Evolutionary conservation across 2,888 invertebrate genomes (phyloP), one percentile per base, ranked within the genome.

Genomic region (Dynastes grantii): DNA sequence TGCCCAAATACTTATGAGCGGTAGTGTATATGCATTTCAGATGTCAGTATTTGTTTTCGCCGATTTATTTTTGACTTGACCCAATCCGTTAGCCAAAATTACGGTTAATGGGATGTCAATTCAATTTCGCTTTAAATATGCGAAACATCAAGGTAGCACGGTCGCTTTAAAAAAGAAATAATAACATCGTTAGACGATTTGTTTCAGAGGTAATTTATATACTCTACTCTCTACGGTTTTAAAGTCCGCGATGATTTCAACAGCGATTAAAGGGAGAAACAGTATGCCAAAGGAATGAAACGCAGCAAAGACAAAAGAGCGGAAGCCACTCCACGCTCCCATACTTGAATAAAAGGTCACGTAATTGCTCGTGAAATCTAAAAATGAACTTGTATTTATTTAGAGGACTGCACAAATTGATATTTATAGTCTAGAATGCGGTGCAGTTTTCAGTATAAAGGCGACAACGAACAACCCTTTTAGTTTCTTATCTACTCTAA

Each of bases 381-480:
- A 75, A 75, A 75, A 75, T 73, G 61, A 75, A 75, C 49, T 75
- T 63, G 63, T 63, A 75, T 75, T 75, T 75, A 75, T 63, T 75
- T 75, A 75, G 58, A 40, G 49, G 63, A 45, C 29, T 75, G 40
- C 61, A 9, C 73, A 75, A 75, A 75, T 75, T 75, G 61, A 75
- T 75, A 75, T 75, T 75, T 75, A 75, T 75, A 37, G 40, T 61
- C 13, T 0, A 13, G 13, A 49, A 45, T 49, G 40, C 32, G 61
- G 11, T 58, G 5, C 37, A 37, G 16, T 73, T 16, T 22, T 9
- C 32, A 37, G 29, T 22, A 22, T 40, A 32, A 55, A 40, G 22
- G 11, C 32, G 40, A 58, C 58, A 16, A 53, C 13, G 40, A 8
- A 27, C 22, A 40, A n/a, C 3, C 55, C 37, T 58, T 71, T 37